Conservation (phyloP, 1,140 invertebrate species). For the Zelostemma sp. region DNA sequence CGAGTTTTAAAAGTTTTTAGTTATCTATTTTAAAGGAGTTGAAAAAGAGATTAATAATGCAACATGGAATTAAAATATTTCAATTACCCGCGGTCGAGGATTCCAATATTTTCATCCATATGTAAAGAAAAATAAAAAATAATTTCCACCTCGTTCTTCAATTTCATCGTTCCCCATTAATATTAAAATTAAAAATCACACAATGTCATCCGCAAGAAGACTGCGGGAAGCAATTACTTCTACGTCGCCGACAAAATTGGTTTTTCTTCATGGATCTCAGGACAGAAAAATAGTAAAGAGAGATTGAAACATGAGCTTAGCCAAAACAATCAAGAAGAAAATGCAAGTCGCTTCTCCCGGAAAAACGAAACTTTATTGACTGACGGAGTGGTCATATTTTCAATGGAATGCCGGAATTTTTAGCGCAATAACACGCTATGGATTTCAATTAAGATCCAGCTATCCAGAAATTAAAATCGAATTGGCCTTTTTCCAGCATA, state of each 20-base stretch:
- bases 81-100: background rate
- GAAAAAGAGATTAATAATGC: constrained; percentile 1
- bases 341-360: too few relatives aligned
- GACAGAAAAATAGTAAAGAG: constrained; percentile 19
- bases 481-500: constrained; percentile 26
- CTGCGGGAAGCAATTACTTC: constrained; percentile 32
- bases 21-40: too few relatives aligned
- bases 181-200: constrained; percentile 40
- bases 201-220: constrained; percentile 14
- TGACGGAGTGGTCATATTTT: too few relatives aligned
- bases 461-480: constrained; percentile 34
- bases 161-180: constrained; percentile 21
- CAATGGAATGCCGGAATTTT: constrained; percentile 18
- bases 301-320: constrained; percentile 19
- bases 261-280: constrained; percentile 16
- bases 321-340: constrained; percentile 30
- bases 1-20: too few relatives aligned
- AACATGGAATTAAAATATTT: background rate
- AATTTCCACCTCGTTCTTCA: constrained; percentile 10
- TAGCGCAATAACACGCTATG: constrained; percentile 17
- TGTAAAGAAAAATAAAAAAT: background rate
- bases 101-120: background rate
- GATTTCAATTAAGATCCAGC: constrained; percentile 33
- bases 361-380: too few relatives aligned
- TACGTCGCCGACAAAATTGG: constrained; percentile 27